Base-by-base conservation (phyloP, 2,888 invertebrate genomes). In the Lithosia quadra region DNA sequence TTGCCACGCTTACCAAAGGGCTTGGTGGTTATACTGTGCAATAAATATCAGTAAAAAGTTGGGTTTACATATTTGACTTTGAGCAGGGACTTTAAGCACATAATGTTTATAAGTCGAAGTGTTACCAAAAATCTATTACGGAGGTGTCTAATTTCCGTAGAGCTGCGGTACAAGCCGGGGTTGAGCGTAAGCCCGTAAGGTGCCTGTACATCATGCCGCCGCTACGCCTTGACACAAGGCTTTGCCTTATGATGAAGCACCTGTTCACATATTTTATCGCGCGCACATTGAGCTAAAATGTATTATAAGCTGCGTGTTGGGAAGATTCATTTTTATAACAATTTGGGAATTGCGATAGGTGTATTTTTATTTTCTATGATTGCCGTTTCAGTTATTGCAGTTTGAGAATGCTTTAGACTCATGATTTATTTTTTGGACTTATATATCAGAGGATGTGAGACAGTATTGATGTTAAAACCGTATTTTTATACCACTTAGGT, bases 211-310 rank as follows among this genome's bases (percentile, higher is more conserved):
- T 93, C 93, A 92, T 89, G 81, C 84, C 80, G 86, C 86, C 88
- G 87, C 88, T 84, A 81, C 84, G 86, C 86, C 82, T 79, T 90
- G 93, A 93, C 93, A 92, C 88, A 74, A 86, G 92, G 93, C 92
- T 94, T 94, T 93, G 85, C 90, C 78, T 78, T 87, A 90, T 94
- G 93, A 94, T 93, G 84, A 92, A 94, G 93, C 85, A 91, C 93
- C 94, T 91, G 92, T 90, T 92, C 92, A 88, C 90, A 90, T 93
- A 92, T 92, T 93, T 93, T 92, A 92, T 92, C 90, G 91, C 87
- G 88, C 86, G 84, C 89, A 86, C 88, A 88, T 86, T 83, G 86
- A 84, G 84, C 87, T 86, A 82, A 89, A 92, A 90, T 90, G 86
- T 92, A 89, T 88, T 84, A 87, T 79, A 77, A 82, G 81, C 84